Base-by-base conservation (phyloP, 2,113 vertebrate species). In the Lasiurus cinereus region DNA sequence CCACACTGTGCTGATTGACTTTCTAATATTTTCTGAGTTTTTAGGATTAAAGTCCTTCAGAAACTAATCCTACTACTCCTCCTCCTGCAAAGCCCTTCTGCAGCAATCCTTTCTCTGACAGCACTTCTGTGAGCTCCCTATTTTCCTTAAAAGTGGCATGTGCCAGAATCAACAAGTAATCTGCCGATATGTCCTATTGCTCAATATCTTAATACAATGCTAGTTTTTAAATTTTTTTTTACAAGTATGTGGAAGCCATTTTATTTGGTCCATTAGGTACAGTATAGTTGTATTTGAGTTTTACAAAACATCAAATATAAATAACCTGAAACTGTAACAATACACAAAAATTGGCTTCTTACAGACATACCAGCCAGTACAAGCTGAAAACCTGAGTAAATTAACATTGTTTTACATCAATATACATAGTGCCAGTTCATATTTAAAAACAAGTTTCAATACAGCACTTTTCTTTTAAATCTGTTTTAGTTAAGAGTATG, bases 41-140 rank as follows among this genome's bases (percentile, higher is more conserved):
- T 79, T 24, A 85, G 69, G 50, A 85, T 83, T 82, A 36, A 66
- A 89, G 70, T 22, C 59, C 54, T 89, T 86, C 31, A 67, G 33
- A 82, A 92, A 73, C 36, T 19, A 91, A 52, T 31, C 48, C 29
- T 59, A 18, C 22, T 21, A 18, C 22, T 21, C 67, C n/a, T 82
- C 95, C 29, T 5, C 56, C 67, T n/a, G 6, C 50, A 88, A 64
- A 85, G 52, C 2, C 27, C 39, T 59, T 54, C 24, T 36, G 19
- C 14, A 33, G 21, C 19, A 22, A 29, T 83, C 8, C 14, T 15
- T 80, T 80, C 48, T 76, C 48, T 22, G 27, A 0, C 12, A 27
- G 22, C 22, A 5, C 22, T 6, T 62, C 52, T 77, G n/a, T 8
- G 33, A 82, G 3, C 24, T 66, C 33, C 27, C 31, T 27, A 39